Evolutionary conservation across 2,113 vertebrate genomes (phyloP), one percentile per base, ranked within the genome.

Genomic region (Thunnus maccoyii): DNA sequence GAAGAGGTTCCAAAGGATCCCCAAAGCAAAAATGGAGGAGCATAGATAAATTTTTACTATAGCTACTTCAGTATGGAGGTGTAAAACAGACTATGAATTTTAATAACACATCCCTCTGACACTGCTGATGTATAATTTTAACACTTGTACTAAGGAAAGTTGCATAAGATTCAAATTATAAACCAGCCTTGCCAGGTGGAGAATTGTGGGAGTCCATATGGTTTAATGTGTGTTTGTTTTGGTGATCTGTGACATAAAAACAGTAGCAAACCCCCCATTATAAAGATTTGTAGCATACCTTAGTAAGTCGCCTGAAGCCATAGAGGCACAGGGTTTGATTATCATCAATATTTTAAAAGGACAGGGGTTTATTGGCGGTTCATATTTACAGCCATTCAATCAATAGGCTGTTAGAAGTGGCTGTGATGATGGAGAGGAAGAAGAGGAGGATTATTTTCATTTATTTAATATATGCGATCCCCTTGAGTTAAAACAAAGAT

Each of bases 31-130:
- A 48, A 32, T 55, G n/a, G 0, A 60, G 47, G 71, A 47, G 41
- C 18, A 55, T 0, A 27, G 4, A 48, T 52, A 16, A 2, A 12
- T 46, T 46, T 78, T 30, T 64, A 66, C 10, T 20, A 5, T 41
- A 41, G 36, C 36, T 8, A 41, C 17, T 11, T 46, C 2, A 66
- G 27, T 47, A 14, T 58, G 22, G 36, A 61, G 55, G 54, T 62
- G 80, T 76, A 51, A 56, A 78, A 67, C 61, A 50, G 58, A 56
- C 65, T 18, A 51, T 78, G 84, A 65, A 61, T 81, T 68, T 78
- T 77, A 78, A 78, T 68, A 51, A 9, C 46, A 36, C 10, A 4
- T 13, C 57, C 27, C 56, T 20, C 14, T 51, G 60, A 17, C 17
- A 46, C 44, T 8, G 51, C 55, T 22, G 12, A 56, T 57, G 52